Evolutionary conservation across 2,113 vertebrate genomes (phyloP).

Genomic region (Chionis minor): DNA sequence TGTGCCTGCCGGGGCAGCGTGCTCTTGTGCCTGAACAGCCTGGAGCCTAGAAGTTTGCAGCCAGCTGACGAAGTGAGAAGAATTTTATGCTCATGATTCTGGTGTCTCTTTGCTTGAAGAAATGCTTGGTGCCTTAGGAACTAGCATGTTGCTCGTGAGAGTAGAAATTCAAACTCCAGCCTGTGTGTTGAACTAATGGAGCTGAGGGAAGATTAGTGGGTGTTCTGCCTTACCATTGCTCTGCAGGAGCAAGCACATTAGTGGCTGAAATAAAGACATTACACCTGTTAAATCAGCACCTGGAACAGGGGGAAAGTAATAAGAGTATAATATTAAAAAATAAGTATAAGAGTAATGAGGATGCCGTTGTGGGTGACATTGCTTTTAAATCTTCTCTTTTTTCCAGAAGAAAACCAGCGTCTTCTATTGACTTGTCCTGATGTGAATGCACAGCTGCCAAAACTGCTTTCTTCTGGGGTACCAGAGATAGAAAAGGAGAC

Average conservation of each 20-base stretch:
- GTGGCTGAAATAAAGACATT: not conserved
- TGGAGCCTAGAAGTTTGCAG: not conserved
- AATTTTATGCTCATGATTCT: not conserved
- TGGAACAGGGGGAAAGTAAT: not conserved
- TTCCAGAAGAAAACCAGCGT: conserved; percentile 87
- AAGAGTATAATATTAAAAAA: not conserved
- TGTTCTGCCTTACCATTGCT: not conserved
- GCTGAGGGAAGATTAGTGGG: not conserved
- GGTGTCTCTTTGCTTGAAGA: not conserved
- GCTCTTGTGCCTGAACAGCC: not conserved
- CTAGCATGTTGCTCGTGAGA: not conserved
- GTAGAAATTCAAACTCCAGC: not conserved
- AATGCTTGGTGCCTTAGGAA: not conserved
- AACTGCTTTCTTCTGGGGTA: conserved; percentile 68
- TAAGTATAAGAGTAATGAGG: no score
- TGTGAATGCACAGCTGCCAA: conserved; percentile 64
- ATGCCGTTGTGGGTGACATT: fast-evolving
- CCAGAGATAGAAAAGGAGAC: conserved; percentile 68
- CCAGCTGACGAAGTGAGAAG: not conserved
- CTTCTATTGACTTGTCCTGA: conserved; percentile 71
- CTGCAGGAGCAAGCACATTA: not conserved
- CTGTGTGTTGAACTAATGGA: not conserved
- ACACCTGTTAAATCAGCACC: not conserved
- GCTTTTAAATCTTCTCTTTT: not conserved
- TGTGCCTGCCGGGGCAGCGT: not conserved